A percentile compares a stretch with the other conserved stretches of the same genome.
Conservation (phyloP, 2,888 invertebrate genomes). For the Tholera decimalis region DNA sequence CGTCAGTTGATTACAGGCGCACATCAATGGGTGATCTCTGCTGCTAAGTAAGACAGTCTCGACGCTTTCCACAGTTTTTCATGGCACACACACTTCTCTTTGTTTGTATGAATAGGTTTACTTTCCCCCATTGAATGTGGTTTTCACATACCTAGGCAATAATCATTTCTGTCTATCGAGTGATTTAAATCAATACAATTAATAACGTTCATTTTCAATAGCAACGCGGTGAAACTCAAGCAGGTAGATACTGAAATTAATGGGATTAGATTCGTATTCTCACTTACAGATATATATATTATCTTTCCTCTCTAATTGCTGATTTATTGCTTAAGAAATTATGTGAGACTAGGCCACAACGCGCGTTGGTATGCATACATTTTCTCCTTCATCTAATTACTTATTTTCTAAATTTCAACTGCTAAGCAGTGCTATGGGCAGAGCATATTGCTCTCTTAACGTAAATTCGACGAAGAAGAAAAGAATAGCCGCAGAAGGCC, state of each 20-base stretch:
- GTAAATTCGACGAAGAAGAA: too few species aligned
- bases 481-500: too few species aligned
- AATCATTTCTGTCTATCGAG: conserved; percentile 40
- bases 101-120: conserved; percentile 67
- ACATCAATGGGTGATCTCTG: conserved; percentile 50
- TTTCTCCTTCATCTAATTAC: conserved; percentile 22
- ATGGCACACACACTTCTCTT: conserved; percentile 55
- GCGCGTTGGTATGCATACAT: conserved; percentile 20
- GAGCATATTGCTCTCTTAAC: too few species aligned
- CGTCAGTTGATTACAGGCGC: conserved; percentile 49
- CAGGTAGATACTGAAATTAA: conserved; percentile 48
- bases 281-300: conserved; percentile 42
- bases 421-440: background rate
- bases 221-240: conserved; percentile 39
- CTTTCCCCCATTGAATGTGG: conserved; percentile 69
- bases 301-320: conserved; percentile 44
- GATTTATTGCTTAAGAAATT: conserved; percentile 44
- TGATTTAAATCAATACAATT: conserved; percentile 57
- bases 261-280: conserved; percentile 51
- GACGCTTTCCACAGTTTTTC: conserved; percentile 68
- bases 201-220: conserved; percentile 54
- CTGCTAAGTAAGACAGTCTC: conserved; percentile 37
- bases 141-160: conserved; percentile 59
- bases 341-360: conserved; percentile 29
- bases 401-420: conserved; percentile 3